Percentiles rank a stretch among this genome's conserved stretches.
Evolutionary conservation across 2,888 invertebrate genomes (phyloP).

Genomic region (Conistra vaccinii): DNA sequence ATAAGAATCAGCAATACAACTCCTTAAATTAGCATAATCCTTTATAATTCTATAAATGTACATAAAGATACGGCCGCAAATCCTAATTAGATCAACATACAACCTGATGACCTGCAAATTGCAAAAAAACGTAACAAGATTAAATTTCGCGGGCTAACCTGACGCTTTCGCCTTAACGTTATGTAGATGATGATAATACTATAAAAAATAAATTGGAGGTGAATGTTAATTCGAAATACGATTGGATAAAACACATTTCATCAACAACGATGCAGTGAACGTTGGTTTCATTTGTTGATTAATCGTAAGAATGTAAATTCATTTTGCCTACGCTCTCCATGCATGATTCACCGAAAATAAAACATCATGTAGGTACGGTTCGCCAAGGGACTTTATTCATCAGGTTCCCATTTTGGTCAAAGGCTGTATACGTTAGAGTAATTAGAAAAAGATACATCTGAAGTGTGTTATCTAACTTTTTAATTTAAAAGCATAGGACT

Average conservation of each 20-base stretch:
- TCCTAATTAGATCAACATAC: too few relatives aligned
- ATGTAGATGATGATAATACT: slow-evolving; percentile 34
- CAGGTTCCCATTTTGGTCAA: not conserved
- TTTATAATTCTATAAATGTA: too few relatives aligned
- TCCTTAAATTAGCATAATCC: too few relatives aligned
- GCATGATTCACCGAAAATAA: not conserved
- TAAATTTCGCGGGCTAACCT: too few relatives aligned
- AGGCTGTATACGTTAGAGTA: not conserved
- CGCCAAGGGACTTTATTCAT: not conserved
- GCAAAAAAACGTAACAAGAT: too few relatives aligned
- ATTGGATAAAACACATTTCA: slow-evolving; percentile 26
- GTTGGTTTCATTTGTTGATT: slow-evolving; percentile 13
- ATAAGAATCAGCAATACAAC: too few relatives aligned
- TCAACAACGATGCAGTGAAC: slow-evolving; percentile 3
- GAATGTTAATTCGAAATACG: slow-evolving; percentile 10
- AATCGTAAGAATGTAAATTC: slow-evolving; percentile 1
- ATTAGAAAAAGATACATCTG: not conserved
- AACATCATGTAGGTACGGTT: not conserved
- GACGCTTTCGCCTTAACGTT: too few relatives aligned
- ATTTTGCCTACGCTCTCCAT: not conserved
- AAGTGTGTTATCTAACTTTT: not conserved
- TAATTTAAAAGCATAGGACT: not conserved
- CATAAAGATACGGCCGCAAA: too few relatives aligned
- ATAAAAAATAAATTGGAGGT: slow-evolving; percentile 17
- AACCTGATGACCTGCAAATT: too few relatives aligned